Evolutionary conservation across 2,888 invertebrate species (phyloP).

Genomic region (Nephrotoma flavescens): DNA sequence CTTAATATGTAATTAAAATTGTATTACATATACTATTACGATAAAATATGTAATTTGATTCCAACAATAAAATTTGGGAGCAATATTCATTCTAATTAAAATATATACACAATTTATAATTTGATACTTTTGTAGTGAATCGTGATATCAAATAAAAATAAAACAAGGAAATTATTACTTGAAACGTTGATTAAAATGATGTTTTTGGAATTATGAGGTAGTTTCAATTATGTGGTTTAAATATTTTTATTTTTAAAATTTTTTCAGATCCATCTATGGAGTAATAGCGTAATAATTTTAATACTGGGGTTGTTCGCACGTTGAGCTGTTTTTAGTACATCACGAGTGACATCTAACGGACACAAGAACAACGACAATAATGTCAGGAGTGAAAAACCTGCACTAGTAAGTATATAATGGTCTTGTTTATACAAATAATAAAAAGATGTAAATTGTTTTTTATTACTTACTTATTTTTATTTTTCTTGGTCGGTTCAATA

Average conservation of each 20-base stretch:
- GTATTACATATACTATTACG: background rate
- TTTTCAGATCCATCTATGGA: background rate
- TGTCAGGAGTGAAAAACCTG: no score
- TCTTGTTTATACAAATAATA: no score
- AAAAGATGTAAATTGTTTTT: no score
- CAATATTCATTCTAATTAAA: background rate
- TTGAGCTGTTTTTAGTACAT: no score
- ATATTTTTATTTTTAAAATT: background rate
- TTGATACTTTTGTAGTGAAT: background rate
- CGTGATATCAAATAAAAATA: background rate
- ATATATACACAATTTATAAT: background rate
- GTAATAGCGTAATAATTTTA: background rate
- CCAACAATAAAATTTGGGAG: background rate
- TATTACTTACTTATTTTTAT: no score
- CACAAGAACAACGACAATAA: no score
- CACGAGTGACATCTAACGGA: no score
- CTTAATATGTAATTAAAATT: background rate
- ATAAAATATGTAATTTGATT: background rate
- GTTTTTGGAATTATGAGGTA: background rate
- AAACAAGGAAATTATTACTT: no score
- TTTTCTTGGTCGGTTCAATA: no score
- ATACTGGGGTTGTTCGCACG: background rate
- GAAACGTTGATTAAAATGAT: background rate
- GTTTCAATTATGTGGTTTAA: background rate
- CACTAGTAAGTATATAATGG: no score